Base-by-base conservation (phyloP, 2,888 invertebrate species). In the Cyclophora albipunctata region DNA sequence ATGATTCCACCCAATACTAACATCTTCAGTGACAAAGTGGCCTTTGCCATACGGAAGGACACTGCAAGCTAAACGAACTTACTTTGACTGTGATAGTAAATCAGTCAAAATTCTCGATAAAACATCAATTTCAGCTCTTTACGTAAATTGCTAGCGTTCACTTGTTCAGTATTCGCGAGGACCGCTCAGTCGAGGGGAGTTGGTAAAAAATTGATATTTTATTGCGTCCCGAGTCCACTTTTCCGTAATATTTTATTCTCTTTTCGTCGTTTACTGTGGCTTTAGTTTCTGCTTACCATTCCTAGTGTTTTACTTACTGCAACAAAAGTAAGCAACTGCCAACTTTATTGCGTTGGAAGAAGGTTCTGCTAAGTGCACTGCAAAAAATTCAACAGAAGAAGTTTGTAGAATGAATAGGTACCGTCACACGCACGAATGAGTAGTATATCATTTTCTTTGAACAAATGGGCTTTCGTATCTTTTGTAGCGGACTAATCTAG, bases 171-270 rank as follows among this genome's bases (percentile, higher is more conserved):
- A 64, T 67, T 66, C 63, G 54, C 57, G 67, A 77, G 75, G 74
- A 71, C 73, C 59, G 62, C 53, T 48, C 54, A 62, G 58, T 65
- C 59, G 59, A 67, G 64, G 71, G 76, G 78, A 63, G 66, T 64
- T 60, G 63, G 64, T 75, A 75, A 81, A 80, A 83, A 86, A 87
- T 85, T 86, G 87, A 83, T 86, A 87, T 87, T 86, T 85, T 86
- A 87, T 87, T 85, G 78, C 84, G 72, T 70, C 57, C 72, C 65
- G 78, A 78, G 78, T 79, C 84, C 82, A 82, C 81, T 84, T 82
- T 76, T 78, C 72, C 68, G 78, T 77, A 69, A 83, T 86, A 85
- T 84, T 81, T 84, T 84, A 86, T 85, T 78, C 78, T 73, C 73
- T 75, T 72, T 74, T 70, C 74, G 70, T 70, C 67, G 69, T 75